These are phyloP conservation scores for Deroplatys truncata DNA, from an alignment of 2,888 invertebrate species.

Conservation along the genomic window DNA sequence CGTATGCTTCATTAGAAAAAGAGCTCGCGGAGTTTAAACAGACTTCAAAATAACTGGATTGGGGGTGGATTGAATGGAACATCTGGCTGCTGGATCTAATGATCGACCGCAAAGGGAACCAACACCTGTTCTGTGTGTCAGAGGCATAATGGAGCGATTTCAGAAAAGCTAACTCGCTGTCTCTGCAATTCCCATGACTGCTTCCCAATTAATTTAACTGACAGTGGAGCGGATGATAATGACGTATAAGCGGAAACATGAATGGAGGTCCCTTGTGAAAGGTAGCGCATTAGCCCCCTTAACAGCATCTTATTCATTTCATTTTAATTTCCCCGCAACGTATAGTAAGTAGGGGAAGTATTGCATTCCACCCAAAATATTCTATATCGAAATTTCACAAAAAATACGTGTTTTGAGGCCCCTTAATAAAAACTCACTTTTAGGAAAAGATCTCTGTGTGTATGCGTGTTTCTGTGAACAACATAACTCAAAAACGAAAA, in stretches of 20 bases:
- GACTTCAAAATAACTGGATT: too few relatives aligned
- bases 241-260: neutral
- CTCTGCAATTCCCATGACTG: neutral
- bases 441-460: too few relatives aligned
- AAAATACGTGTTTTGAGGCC: too few relatives aligned
- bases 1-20: too few relatives aligned
- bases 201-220: neutral
- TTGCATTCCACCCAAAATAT: too few relatives aligned
- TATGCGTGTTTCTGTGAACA: too few relatives aligned
- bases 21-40: too few relatives aligned
- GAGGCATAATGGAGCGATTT: neutral
- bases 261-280: neutral
- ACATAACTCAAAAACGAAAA: too few relatives aligned
- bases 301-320: neutral
- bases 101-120: neutral
- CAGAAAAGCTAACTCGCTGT: neutral
- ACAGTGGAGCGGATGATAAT: neutral
- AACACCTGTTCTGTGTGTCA: neutral
- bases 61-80: neutral
- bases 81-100: neutral
- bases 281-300: neutral
- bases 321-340: too few relatives aligned
- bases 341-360: too few relatives aligned
- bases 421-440: too few relatives aligned
- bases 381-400: too few relatives aligned